phyloP scores from a whole-genome alignment of 64 coral and sea anemone genomes.

The Platygyra sinensis region DNA sequence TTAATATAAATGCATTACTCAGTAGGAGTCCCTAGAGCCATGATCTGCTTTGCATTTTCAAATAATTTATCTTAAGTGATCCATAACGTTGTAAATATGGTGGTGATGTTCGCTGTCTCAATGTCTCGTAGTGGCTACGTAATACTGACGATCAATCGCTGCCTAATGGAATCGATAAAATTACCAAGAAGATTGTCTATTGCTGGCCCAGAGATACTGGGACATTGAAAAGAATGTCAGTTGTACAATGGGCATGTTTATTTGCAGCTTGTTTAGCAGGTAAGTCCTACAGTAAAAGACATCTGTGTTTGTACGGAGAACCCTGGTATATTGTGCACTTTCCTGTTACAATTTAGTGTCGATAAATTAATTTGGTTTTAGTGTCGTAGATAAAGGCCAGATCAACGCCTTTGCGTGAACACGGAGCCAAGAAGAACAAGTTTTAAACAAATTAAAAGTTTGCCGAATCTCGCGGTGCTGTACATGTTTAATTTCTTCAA shows the following conservation, averaged over 20 bases:
- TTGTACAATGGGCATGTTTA: background rate
- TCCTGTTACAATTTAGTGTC: too few relatives aligned
- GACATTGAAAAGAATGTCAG: background rate
- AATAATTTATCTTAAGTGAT: background rate
- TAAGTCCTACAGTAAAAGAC: background rate
- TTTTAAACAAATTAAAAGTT: too few relatives aligned
- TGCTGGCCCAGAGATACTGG: background rate
- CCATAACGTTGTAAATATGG: background rate
- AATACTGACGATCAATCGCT: background rate
- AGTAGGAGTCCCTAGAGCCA: background rate
- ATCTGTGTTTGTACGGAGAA: background rate
- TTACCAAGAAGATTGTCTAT: background rate
- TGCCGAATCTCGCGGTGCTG: too few relatives aligned
- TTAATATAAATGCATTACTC: background rate
- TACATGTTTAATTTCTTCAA: too few relatives aligned
- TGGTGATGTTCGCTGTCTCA: background rate
- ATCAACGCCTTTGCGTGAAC: too few relatives aligned
- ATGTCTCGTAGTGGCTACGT: background rate
- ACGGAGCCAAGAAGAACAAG: too few relatives aligned
- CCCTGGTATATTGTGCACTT: background rate
- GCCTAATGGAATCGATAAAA: background rate
- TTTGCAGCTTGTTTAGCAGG: background rate
- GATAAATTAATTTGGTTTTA: too few relatives aligned
- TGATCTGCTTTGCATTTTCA: constrained; percentile 6
- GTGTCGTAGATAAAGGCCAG: too few relatives aligned